Base-by-base conservation (phyloP, 2,113 vertebrate genomes). In the Podiceps cristatus region DNA sequence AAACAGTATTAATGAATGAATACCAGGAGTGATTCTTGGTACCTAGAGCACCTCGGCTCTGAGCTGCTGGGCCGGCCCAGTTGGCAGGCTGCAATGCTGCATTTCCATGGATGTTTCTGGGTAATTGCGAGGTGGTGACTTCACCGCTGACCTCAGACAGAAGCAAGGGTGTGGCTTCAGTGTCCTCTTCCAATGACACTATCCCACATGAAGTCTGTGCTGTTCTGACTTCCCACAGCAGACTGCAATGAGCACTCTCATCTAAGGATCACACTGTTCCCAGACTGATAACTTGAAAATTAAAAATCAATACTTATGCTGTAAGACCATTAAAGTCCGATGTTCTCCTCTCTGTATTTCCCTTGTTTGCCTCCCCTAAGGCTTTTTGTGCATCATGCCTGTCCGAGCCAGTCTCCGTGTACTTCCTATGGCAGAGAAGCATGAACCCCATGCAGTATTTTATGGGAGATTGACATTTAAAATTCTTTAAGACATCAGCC, bases 251-350 rank as follows among this genome's bases (percentile, higher is more conserved):
- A 69, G 78, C 22, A 53, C 76, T 91, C n/a, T 52, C 24, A 44
- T 47, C 59, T 90, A 95, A 97, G 90, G 75, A 95, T 72, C 37
- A 80, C 22, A 27, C 49, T 42, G 77, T 66, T 96, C 88, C 44
- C 52, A 82, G 67, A 42, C 2, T 90, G 74, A 29, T 80, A 95
- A 80, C 29, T 27, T 84, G 40, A 64, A 95, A 91, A 95, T 85
- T 68, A 84, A 95, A 96, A 88, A 71, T 79, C 56, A 81, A 69
- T 75, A 76, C 13, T 20, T 64, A 28, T 52, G 49, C 73, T 90
- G 45, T 82, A 92, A 77, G 92, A 80, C 31, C 63, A 83, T 59
- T 31, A 64, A 88, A 78, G 31, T 49, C n/a, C 42, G 64, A 52
- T 22, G 18, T 62, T 77, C 44, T 87, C 40, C 86, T 69, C 71